A percentile compares a stretch with the other conserved stretches of the same genome.
Evolutionary conservation across 2,888 invertebrate species (phyloP).

Genomic region (Fissipunctia ypsillon): DNA sequence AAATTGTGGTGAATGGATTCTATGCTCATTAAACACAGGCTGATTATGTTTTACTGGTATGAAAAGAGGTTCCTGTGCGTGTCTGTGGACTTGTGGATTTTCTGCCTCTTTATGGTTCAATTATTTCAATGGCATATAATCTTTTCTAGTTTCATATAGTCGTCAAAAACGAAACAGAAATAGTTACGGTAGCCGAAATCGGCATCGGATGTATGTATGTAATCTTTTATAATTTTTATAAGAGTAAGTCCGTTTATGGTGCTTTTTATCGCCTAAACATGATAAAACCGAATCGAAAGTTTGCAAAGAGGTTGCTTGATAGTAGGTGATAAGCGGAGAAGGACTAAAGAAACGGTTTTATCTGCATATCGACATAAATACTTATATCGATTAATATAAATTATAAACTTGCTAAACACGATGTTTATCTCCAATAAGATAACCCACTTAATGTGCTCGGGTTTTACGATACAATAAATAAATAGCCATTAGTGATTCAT

Average conservation of each 20-base stretch:
- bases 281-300: not conserved
- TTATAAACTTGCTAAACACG: slow-evolving; percentile 18
- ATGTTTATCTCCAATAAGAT: slow-evolving; percentile 32
- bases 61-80: not conserved
- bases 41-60: not conserved
- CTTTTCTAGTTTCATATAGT: not conserved
- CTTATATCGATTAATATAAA: slow-evolving; percentile 42
- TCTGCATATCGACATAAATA: slow-evolving; percentile 18
- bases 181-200: not conserved
- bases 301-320: not conserved
- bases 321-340: not conserved
- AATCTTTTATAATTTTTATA: not conserved
- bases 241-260: slow-evolving; percentile 5
- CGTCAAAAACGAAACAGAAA: not conserved
- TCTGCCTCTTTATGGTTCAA: not conserved
- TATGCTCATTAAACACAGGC: slow-evolving; percentile 6
- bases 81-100: not conserved
- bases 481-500: slow-evolving; percentile 49
- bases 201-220: not conserved
- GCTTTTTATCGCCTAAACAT: not conserved
- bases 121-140: not conserved
- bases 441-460: slow-evolving; percentile 39
- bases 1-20: slow-evolving; percentile 8
- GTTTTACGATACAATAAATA: slow-evolving; percentile 45
- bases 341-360: slow-evolving; percentile 19